Conservation (phyloP, 2,888 invertebrate genomes). For the Sialis fuliginosa region DNA sequence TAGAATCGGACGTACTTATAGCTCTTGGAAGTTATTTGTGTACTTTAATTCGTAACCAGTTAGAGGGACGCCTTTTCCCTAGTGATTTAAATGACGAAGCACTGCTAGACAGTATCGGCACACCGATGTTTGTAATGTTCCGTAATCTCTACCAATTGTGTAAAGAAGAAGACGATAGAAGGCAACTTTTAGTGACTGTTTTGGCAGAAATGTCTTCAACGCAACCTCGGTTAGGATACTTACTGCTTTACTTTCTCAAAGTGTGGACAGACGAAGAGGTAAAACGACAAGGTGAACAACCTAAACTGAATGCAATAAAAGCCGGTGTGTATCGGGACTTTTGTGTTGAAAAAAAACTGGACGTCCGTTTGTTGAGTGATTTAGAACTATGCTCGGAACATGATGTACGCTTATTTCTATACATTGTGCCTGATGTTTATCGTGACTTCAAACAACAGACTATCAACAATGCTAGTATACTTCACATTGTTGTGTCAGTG, state of each 20-base stretch:
- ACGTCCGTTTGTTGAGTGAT: slow-evolving; percentile 59
- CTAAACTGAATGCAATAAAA: slow-evolving; percentile 45
- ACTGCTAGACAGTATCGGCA: slow-evolving; percentile 58
- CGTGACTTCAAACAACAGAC: slow-evolving; percentile 75
- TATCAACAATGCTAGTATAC: slow-evolving; percentile 71
- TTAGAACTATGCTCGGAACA: slow-evolving; percentile 76
- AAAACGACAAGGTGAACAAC: slow-evolving; percentile 27
- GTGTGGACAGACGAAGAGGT: slow-evolving; percentile 42
- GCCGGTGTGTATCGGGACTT: slow-evolving; percentile 77
- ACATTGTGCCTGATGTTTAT: slow-evolving; percentile 84
- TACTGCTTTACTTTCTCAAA: slow-evolving; percentile 79
- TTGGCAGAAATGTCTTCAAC: slow-evolving; percentile 61
- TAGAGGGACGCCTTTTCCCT: slow-evolving; percentile 24
- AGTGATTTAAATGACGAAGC: slow-evolving; percentile 39
- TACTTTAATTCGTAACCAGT: slow-evolving; percentile 31
- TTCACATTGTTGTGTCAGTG: slow-evolving; percentile 78
- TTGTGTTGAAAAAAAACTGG: slow-evolving; percentile 63
- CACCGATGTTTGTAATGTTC: slow-evolving; percentile 70
- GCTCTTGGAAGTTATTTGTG: slow-evolving; percentile 39
- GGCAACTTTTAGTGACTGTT: slow-evolving; percentile 62
- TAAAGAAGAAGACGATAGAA: slow-evolving; percentile 52
- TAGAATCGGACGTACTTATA: slow-evolving; percentile 38
- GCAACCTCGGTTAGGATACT: slow-evolving; percentile 64
- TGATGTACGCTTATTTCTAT: slow-evolving; percentile 76
- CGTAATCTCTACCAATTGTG: slow-evolving; percentile 56